phyloP scores from a whole-genome alignment of 2,113 vertebrate species.

The Ceyx melanurus region DNA sequence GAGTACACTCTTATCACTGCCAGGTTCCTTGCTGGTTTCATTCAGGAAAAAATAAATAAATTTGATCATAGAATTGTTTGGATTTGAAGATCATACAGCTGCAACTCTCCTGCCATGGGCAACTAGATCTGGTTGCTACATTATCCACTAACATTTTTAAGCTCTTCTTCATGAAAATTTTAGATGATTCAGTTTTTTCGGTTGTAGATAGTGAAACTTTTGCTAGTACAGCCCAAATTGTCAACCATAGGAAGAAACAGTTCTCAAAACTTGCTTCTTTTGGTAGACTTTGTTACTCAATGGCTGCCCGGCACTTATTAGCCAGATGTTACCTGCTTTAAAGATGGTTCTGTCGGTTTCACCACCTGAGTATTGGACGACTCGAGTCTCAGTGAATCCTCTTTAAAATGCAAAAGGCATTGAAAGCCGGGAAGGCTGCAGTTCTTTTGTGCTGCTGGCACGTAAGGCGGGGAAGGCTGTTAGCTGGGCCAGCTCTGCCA shows the following conservation, averaged over 20 bases:
- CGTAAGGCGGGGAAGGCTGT: neutral
- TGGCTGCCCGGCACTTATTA: neutral
- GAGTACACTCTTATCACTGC: accelerated
- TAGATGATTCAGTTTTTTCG: neutral
- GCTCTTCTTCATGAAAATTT: neutral
- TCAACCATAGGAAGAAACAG: neutral
- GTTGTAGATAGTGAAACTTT: neutral
- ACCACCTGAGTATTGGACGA: neutral
- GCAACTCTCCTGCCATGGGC: neutral
- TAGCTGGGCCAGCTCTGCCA: slow-evolving; percentile 71
- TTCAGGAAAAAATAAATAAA: neutral
- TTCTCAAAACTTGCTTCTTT: neutral
- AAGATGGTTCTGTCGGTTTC: neutral
- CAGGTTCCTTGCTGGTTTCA: neutral
- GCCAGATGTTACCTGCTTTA: neutral
- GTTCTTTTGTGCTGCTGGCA: neutral
- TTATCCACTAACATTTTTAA: neutral
- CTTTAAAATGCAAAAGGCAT: neutral
- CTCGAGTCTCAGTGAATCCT: neutral
- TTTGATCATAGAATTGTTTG: neutral
- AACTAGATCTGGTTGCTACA: neutral
- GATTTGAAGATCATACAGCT: neutral
- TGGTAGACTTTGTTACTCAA: neutral
- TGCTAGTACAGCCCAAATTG: neutral
- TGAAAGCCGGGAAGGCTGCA: neutral